A percentile compares a stretch with the other conserved stretches of the same genome.
These are phyloP conservation scores for Lophochroa leadbeateri DNA, from an alignment of 2,113 vertebrate species.

Conservation along the genomic window DNA sequence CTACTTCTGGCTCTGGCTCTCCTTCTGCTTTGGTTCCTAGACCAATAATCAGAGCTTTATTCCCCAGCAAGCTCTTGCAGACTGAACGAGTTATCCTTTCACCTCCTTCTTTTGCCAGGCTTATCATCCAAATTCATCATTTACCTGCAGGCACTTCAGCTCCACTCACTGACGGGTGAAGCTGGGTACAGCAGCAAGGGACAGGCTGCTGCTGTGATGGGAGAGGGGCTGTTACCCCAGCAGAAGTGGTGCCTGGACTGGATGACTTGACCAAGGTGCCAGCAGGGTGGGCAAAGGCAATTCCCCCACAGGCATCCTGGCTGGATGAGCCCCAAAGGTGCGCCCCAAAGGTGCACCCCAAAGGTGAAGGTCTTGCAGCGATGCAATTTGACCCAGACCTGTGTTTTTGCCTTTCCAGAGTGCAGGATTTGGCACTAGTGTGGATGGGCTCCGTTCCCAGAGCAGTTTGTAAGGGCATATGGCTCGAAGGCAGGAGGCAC, in stretches of 20 bases:
- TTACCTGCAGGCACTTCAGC: neutral
- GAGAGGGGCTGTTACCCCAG: neutral
- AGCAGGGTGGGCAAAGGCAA: neutral
- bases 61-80: neutral
- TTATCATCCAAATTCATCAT: neutral
- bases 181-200: neutral
- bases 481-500: conserved; percentile 38
- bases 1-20: neutral
- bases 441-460: neutral
- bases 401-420: neutral
- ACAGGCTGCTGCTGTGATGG: neutral
- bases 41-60: neutral
- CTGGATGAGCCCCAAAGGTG: neutral
- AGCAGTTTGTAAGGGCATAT: conserved; percentile 56
- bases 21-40: neutral
- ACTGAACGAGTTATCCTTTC: neutral
- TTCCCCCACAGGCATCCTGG: neutral
- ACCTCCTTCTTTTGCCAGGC: neutral
- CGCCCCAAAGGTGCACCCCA: too few species aligned
- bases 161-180: fast-evolving
- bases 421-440: neutral
- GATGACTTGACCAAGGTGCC: neutral
- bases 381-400: neutral
- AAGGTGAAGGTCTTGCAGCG: neutral
- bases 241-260: fast-evolving